A percentile compares a stretch with the other conserved stretches of the same genome.
Conservation (phyloP, 64 coral and sea anemone species). For the Pocillopora verrucosa region DNA sequence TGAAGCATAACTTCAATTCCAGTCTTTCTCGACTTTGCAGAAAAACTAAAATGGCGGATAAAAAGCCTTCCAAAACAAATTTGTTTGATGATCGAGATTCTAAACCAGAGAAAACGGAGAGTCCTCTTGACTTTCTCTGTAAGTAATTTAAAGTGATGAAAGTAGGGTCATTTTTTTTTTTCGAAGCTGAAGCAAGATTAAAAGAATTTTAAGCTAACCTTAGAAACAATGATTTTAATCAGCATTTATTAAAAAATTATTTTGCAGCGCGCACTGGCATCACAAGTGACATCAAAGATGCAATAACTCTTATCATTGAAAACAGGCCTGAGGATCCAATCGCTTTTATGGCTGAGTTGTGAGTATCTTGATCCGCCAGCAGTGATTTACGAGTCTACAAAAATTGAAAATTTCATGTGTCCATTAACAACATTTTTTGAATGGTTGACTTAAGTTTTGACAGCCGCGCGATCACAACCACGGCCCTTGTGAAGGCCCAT, state of each 20-base stretch:
- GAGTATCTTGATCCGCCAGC: slow-evolving; percentile 30
- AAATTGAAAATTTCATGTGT: too few relatives aligned
- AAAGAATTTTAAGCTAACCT: too few relatives aligned
- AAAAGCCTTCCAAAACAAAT: slow-evolving; percentile 75
- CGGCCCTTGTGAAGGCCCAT: slow-evolving; percentile 77
- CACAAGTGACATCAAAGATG: slow-evolving; percentile 84
- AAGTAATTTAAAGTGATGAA: background rate
- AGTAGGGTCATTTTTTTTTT: background rate
- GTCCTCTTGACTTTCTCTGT: slow-evolving; percentile 88
- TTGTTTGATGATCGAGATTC: slow-evolving; percentile 60
- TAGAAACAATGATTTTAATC: too few relatives aligned
- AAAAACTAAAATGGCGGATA: slow-evolving; percentile 85
- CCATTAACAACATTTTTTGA: too few relatives aligned
- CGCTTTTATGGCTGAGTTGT: slow-evolving; percentile 84
- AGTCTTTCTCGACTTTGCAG: background rate
- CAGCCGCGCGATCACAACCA: slow-evolving; percentile 68
- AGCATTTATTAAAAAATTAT: background rate
- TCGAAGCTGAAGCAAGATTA: too few relatives aligned
- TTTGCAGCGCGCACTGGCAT: slow-evolving; percentile 87
- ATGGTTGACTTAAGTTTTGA: slow-evolving; percentile 65
- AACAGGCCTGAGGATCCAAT: slow-evolving; percentile 99
- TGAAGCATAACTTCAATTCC: background rate
- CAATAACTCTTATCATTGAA: slow-evolving; percentile 80
- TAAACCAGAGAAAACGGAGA: slow-evolving; percentile 87
- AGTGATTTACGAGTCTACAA: background rate